Evolutionary conservation across 1,140 invertebrate species (phyloP), one percentile per base, ranked within the genome.

Genomic region (Drosophila burlai): DNA sequence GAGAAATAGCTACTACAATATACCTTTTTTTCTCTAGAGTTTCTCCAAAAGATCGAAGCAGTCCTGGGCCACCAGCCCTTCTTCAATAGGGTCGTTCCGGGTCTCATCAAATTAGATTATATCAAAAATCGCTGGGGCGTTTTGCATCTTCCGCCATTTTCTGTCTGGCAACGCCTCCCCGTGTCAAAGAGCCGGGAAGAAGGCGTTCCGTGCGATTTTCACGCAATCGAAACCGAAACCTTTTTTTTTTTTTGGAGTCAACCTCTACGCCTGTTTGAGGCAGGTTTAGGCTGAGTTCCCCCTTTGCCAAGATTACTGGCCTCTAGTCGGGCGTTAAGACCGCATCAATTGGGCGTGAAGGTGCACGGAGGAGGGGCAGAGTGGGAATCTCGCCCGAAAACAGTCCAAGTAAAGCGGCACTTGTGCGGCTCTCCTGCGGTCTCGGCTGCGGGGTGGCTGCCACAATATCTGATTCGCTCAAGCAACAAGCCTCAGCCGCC

Each of bases 321-420:
- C 46, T 55, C 64, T 74, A 89, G 81, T 87, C 81, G 81, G 78
- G 91, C 91, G 87, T 92, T 85, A 92, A 92, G 73, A 80, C 76
- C 73, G 83, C 81, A 80, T 64, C 82, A 91, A 92, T 92, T 92
- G 91, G 89, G 91, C 91, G 78, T 91, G 80, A 92, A 92, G 81
- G 83, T 29, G 15, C 13, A 43, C 8, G 47, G 15, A 13, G 60
- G 13, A 15, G 9, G 4, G 26, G 24, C 13, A 13, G 8, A 24
- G 4, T 24, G n/a, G 16, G 2, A 38, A 29, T 52, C 40, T 31
- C 59, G n/a, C 55, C 67, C 34, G 34, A 42, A 67, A 76, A 64
- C 54, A 50, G 72, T 59, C 62, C 47, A 31, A 67, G 47, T 60
- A 63, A 60, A 78, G 75, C 75, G 46, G 76, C 84, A 83, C 83